Evolutionary conservation across 1,140 invertebrate genomes (phyloP).

Genomic region (Cydia fagiglandana): DNA sequence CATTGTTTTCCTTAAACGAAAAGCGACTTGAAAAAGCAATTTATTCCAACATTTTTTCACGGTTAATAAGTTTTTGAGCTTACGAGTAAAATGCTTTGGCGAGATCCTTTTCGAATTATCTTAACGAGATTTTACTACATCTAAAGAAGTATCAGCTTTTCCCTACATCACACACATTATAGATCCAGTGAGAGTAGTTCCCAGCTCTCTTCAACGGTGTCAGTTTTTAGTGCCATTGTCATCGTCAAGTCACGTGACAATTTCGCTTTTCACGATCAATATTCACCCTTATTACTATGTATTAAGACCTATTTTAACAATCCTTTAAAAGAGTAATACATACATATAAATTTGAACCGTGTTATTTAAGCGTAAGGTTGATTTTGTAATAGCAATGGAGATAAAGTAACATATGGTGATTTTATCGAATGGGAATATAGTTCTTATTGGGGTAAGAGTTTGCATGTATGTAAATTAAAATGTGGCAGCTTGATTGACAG

Average conservation of each 20-base stretch:
- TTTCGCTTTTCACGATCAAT: neutral
- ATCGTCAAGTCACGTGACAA: neutral
- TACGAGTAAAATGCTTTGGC: too few relatives aligned
- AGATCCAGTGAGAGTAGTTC: constrained; percentile 9
- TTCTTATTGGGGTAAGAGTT: neutral
- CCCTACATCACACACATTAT: neutral
- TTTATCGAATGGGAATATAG: neutral
- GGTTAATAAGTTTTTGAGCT: too few relatives aligned
- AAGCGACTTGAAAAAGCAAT: too few relatives aligned
- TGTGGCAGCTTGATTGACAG: neutral
- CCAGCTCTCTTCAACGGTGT: neutral
- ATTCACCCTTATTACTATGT: neutral
- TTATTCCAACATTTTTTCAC: too few relatives aligned
- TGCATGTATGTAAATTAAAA: constrained; percentile 3
- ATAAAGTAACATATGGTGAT: neutral
- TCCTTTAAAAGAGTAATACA: neutral
- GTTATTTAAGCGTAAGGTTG: neutral
- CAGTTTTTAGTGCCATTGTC: constrained; percentile 5
- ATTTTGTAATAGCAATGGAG: neutral
- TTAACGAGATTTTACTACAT: too few relatives aligned
- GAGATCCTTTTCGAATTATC: too few relatives aligned
- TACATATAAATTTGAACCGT: neutral
- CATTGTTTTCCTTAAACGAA: too few relatives aligned
- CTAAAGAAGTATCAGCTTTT: neutral
- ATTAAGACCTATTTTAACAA: neutral